Percentiles rank a stretch among this genome's conserved stretches.
Evolutionary conservation across 2,113 vertebrate genomes (phyloP).

Genomic region (Oceanodroma tethys): DNA sequence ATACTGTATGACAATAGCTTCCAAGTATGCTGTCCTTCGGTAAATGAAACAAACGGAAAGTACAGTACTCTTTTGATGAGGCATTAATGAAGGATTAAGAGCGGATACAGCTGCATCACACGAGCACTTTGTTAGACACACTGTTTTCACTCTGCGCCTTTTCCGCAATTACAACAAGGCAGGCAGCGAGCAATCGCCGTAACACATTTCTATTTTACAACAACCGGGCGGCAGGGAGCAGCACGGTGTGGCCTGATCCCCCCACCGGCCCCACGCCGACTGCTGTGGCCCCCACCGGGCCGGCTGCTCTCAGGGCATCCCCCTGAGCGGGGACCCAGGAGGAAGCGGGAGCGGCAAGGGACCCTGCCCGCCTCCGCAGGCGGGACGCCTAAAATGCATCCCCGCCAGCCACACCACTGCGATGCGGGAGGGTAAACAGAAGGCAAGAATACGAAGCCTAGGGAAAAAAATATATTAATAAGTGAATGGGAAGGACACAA

Average conservation of each 20-base stretch:
- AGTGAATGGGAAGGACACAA: rapidly evolving
- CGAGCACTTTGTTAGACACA: constrained; percentile 59
- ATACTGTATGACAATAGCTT: constrained; percentile 67
- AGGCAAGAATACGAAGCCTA: neutral
- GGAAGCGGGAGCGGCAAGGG: rapidly evolving
- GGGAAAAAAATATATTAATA: neutral
- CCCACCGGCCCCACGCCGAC: rapidly evolving
- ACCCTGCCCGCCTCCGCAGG: rapidly evolving
- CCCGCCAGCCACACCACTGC: neutral
- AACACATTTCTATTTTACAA: neutral
- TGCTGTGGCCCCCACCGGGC: rapidly evolving
- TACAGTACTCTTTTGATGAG: constrained; percentile 66
- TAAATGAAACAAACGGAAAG: constrained; percentile 61
- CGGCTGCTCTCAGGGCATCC: neutral
- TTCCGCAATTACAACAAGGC: constrained; percentile 37
- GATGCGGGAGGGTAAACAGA: rapidly evolving
- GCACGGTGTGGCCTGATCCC: neutral
- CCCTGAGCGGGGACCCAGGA: rapidly evolving
- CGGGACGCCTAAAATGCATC: neutral
- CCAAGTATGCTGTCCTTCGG: constrained; percentile 73
- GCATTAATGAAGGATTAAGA: constrained; percentile 74
- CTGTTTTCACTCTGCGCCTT: constrained; percentile 33
- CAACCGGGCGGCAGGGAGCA: neutral
- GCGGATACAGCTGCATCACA: constrained; percentile 71
- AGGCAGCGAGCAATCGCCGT: neutral